Percentiles rank a stretch among this genome's conserved stretches.
phyloP scores from a whole-genome alignment of 2,797 vertebrate genomes.

The Moxostoma hubbsi region DNA sequence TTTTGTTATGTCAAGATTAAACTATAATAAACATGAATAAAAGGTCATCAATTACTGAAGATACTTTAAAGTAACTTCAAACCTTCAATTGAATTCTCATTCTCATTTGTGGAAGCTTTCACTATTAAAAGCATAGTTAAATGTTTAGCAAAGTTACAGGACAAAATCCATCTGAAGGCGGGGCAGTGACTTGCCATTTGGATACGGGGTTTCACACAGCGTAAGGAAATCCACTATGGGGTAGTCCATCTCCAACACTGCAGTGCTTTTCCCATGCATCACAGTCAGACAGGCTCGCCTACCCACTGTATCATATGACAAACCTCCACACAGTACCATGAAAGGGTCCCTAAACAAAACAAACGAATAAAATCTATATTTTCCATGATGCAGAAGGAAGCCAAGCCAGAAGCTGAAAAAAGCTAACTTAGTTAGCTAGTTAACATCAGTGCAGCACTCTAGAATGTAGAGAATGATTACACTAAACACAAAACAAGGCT shows the following conservation, averaged over 20 bases:
- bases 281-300: constrained; percentile 97
- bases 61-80: too few species aligned
- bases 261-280: constrained; percentile 97
- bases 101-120: too few species aligned
- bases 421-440: too few species aligned
- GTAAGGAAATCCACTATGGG: constrained; percentile 97
- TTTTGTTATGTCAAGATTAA: too few species aligned
- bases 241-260: constrained; percentile 98
- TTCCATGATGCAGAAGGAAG: constrained; percentile 27
- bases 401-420: constrained; percentile 1
- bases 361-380: constrained; percentile 22
- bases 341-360: constrained; percentile 87
- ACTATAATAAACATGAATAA: too few species aligned
- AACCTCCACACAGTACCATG: constrained; percentile 94
- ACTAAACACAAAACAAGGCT: too few species aligned
- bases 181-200: constrained; percentile 83
- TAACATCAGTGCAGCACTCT: not conserved
- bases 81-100: too few species aligned
- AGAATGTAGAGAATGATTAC: not conserved
- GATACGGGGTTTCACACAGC: constrained; percentile 98
- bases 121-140: too few species aligned
- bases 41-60: too few species aligned
- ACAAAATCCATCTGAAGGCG: not conserved
- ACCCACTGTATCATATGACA: constrained; percentile 96
- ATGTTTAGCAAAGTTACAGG: not conserved